These are phyloP conservation scores for Drosophila lini DNA, from an alignment of 1,140 invertebrate species.

Conservation along the genomic window DNA sequence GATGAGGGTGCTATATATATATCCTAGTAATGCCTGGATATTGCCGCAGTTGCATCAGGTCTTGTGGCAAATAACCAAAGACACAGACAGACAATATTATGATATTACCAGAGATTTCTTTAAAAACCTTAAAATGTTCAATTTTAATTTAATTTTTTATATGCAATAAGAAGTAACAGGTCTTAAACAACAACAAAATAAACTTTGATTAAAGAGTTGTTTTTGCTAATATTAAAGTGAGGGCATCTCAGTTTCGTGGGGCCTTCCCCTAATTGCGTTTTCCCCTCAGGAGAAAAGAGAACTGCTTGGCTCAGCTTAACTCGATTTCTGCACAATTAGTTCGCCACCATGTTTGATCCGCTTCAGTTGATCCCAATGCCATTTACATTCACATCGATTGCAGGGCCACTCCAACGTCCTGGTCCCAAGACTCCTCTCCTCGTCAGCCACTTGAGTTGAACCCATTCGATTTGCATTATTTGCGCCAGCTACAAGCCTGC, in stretches of 20 bases:
- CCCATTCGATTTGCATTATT: conserved; percentile 54
- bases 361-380: conserved; percentile 41
- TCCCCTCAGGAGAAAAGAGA: not conserved
- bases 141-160: not conserved
- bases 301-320: conserved; percentile 9
- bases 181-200: too few relatives aligned
- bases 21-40: not conserved
- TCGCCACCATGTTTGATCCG: conserved; percentile 40
- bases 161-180: too few relatives aligned
- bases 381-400: conserved; percentile 37
- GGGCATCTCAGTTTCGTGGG: not conserved
- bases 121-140: too few relatives aligned
- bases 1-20: conserved; percentile 16
- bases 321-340: conserved; percentile 77
- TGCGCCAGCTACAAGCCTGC: conserved; percentile 19
- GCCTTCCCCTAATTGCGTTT: not conserved
- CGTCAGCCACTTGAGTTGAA: conserved; percentile 22
- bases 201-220: not conserved
- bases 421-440: conserved; percentile 5
- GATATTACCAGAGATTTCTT: not conserved
- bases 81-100: too few relatives aligned
- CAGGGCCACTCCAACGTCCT: conserved; percentile 12
- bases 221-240: not conserved
- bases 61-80: not conserved
- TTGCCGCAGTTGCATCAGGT: not conserved